Evolutionary conservation across 2,888 invertebrate species (phyloP).

Genomic region (Chelonus formosanus): DNA sequence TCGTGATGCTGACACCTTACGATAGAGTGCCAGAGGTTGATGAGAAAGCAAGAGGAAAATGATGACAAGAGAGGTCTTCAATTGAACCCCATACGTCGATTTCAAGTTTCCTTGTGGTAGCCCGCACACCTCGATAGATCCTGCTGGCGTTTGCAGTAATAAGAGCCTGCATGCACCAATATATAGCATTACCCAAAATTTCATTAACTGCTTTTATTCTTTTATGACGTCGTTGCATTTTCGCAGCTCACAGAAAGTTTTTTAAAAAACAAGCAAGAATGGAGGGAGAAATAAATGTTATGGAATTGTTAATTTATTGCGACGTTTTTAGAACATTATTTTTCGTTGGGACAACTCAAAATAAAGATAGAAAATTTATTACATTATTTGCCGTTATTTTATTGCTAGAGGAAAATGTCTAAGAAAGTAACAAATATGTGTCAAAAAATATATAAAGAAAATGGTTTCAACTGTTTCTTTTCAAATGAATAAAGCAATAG

Average conservation of each 20-base stretch:
- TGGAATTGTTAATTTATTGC: constrained; percentile 29
- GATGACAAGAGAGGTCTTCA: constrained; percentile 16
- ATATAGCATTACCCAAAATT: constrained; percentile 38
- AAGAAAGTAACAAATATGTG: too few species aligned
- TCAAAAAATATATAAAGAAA: too few species aligned
- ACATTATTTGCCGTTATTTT: background rate
- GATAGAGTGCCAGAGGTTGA: background rate
- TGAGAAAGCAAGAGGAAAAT: background rate
- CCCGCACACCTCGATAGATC: constrained; percentile 2
- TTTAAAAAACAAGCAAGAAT: constrained; percentile 16
- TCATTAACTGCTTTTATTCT: constrained; percentile 25
- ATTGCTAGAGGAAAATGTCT: too few species aligned
- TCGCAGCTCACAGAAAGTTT: constrained; percentile 22
- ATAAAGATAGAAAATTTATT: background rate
- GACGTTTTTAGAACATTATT: constrained; percentile 22
- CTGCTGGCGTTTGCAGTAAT: constrained; percentile 38
- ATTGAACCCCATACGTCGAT: constrained; percentile 18
- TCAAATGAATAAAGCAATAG: too few species aligned
- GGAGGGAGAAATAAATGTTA: constrained; percentile 22
- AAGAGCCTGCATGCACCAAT: constrained; percentile 40
- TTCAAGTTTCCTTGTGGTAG: constrained; percentile 11
- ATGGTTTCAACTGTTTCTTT: too few species aligned
- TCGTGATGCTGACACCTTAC: constrained; percentile 21
- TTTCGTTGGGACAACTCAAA: constrained; percentile 11
- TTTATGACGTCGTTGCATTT: constrained; percentile 35